phyloP scores from a whole-genome alignment of 2,113 vertebrate genomes.

The Passerina amoena region DNA sequence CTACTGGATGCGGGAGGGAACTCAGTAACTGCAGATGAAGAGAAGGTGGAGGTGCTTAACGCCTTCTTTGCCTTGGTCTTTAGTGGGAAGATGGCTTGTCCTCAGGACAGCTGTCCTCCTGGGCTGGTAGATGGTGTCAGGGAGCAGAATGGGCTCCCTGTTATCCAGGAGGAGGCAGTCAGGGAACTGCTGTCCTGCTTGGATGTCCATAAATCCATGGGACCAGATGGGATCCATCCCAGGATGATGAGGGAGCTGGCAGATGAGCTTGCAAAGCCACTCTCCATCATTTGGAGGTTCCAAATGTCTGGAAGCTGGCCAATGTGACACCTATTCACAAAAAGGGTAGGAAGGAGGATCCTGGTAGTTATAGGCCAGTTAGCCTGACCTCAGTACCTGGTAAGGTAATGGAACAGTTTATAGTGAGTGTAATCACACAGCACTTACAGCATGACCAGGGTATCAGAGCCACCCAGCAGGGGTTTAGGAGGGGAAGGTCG shows the following conservation, averaged over 20 bases:
- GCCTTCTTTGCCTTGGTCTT: background rate
- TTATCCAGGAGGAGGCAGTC: background rate
- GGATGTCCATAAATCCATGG: background rate
- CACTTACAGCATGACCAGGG: background rate
- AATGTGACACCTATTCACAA: background rate
- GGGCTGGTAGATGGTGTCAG: background rate
- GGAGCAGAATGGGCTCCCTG: background rate
- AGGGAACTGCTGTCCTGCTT: background rate
- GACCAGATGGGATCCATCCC: background rate
- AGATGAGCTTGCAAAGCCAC: accelerated
- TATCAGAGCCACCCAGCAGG: background rate
- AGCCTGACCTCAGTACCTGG: background rate
- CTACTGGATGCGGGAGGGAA: background rate
- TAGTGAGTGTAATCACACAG: accelerated
- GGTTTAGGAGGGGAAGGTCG: background rate
- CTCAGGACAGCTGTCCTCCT: background rate
- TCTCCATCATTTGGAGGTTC: background rate
- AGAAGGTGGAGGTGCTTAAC: background rate
- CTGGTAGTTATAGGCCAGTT: background rate
- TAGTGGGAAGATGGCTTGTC: background rate
- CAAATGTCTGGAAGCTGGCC: background rate
- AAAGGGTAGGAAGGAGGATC: background rate
- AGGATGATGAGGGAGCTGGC: background rate
- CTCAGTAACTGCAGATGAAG: background rate
- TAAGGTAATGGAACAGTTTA: background rate